Evolutionary conservation across 2,113 vertebrate species (phyloP).

Genomic region (Phaethon lepturus): DNA sequence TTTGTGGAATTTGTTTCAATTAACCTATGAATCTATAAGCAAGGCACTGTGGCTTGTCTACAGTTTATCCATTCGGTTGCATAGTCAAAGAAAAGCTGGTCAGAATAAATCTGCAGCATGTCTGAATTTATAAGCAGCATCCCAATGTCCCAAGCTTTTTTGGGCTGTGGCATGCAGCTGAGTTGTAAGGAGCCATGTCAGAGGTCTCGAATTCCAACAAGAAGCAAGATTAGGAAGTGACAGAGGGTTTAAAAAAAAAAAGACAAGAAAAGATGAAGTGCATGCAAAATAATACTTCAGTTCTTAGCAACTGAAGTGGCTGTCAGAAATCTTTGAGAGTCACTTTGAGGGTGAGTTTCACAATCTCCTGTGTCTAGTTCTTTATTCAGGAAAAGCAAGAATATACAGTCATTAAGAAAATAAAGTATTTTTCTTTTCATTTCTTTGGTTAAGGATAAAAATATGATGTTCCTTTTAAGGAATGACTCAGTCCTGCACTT

Average conservation of each 20-base stretch:
- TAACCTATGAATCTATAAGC: neutral
- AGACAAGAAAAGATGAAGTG: neutral
- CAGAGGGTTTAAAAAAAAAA: neutral
- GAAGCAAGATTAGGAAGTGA: neutral
- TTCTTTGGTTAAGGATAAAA: neutral
- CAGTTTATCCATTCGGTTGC: neutral
- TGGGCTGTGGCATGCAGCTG: neutral
- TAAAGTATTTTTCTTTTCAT: rapidly evolving
- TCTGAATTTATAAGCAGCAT: neutral
- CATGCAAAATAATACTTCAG: neutral
- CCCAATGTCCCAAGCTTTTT: neutral
- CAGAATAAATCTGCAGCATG: neutral
- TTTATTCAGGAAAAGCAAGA: neutral
- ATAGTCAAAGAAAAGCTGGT: neutral
- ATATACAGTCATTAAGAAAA: neutral
- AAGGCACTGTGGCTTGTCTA: neutral
- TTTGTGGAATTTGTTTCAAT: neutral
- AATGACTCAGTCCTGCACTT: neutral
- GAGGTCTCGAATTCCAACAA: neutral
- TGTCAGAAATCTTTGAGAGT: neutral
- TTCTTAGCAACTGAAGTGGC: neutral
- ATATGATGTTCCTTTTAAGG: neutral
- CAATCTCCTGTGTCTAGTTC: neutral
- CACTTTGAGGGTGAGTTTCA: neutral
- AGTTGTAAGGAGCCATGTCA: neutral